Conservation (phyloP, 2,888 invertebrate species). For the Tenthredo notha region DNA sequence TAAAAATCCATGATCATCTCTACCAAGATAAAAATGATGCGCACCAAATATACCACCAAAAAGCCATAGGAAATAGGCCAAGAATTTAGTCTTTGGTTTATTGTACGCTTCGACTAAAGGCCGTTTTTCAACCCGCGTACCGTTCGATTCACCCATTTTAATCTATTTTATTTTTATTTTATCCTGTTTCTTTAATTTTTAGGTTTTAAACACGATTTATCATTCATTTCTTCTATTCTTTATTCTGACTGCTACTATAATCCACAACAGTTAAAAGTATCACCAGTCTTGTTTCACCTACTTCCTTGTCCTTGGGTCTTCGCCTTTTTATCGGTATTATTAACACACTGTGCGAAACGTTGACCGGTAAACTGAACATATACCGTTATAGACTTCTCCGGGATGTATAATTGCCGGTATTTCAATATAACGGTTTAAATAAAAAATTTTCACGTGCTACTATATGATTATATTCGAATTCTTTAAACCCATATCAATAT, state of each 20-base stretch:
- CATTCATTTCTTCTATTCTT: background rate
- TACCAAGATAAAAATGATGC: conserved; percentile 93
- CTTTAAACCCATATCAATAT: background rate
- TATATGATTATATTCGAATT: background rate
- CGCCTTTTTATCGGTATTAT: background rate
- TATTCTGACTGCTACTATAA: background rate
- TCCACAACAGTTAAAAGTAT: background rate
- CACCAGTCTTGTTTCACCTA: background rate
- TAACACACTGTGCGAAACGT: conserved; percentile 12
- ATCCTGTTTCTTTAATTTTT: conserved; percentile 10
- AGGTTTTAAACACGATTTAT: background rate
- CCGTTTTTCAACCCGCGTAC: background rate
- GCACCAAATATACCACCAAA: conserved; percentile 93
- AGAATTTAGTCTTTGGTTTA: conserved; percentile 78
- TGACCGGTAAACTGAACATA: conserved; percentile 2
- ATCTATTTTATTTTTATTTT: conserved; percentile 1
- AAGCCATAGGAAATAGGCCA: conserved; percentile 92
- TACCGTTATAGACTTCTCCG: conserved; percentile 7
- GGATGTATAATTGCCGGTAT: background rate
- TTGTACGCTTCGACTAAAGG: background rate
- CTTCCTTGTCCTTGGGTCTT: background rate
- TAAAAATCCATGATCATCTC: conserved; percentile 94
- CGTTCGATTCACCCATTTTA: conserved; percentile 44
- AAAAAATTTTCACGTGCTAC: background rate
- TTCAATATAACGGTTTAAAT: background rate